Evolutionary conservation across 1,140 invertebrate genomes (phyloP).

Genomic region (Calliphora vicina): DNA sequence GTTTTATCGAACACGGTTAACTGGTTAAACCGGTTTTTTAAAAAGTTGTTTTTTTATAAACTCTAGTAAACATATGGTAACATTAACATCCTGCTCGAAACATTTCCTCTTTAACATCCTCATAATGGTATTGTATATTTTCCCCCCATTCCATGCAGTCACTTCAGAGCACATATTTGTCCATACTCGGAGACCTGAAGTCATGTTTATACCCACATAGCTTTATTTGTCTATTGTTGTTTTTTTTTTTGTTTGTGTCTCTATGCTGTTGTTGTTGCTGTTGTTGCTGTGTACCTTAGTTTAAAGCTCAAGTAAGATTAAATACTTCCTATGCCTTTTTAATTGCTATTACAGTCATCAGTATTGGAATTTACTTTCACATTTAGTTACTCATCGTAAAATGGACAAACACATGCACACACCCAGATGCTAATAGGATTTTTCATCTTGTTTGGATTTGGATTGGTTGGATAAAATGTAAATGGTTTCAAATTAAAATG

Average conservation of each 20-base stretch:
- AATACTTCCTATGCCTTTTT: slow-evolving; percentile 25
- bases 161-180: not conserved
- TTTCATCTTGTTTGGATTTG: not conserved
- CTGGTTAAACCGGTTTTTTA: too few species aligned
- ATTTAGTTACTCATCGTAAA: not conserved
- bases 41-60: too few species aligned
- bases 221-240: not conserved
- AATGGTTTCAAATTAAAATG: not conserved
- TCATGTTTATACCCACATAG: not conserved
- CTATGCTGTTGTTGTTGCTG: not conserved
- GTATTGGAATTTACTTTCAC: slow-evolving; percentile 17
- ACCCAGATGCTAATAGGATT: not conserved
- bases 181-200: not conserved
- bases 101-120: not conserved
- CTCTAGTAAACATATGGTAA: not conserved
- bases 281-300: slow-evolving; percentile 19
- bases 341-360: slow-evolving; percentile 31
- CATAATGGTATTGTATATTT: not conserved
- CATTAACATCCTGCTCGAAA: not conserved
- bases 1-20: too few species aligned
- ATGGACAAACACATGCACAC: not conserved
- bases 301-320: slow-evolving; percentile 17
- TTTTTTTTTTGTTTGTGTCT: not conserved
- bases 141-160: not conserved
- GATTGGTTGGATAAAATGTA: not conserved